Percentiles rank a stretch among this genome's conserved stretches.
These are phyloP conservation scores for Eustalomyia histrio DNA, from an alignment of 2,888 invertebrate species.

Conservation along the genomic window DNA sequence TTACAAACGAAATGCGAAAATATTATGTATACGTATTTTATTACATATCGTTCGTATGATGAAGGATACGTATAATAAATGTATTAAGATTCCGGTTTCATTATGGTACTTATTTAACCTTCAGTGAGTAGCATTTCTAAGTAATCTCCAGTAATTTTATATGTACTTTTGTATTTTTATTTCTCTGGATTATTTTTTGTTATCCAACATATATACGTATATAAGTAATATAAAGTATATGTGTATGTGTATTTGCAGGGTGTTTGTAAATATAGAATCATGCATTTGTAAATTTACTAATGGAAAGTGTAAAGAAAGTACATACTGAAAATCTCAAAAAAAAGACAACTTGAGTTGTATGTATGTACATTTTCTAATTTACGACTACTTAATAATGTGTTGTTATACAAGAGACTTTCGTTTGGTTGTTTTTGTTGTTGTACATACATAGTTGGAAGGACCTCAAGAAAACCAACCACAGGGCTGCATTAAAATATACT, in stretches of 20 bases:
- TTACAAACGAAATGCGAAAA: no score
- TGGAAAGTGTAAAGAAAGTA: constrained; percentile 1
- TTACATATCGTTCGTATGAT: no score
- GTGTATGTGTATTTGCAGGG: not conserved
- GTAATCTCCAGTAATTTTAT: not conserved
- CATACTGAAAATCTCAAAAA: not conserved
- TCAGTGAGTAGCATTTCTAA: not conserved
- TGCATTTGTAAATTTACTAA: not conserved
- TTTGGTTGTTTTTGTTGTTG: not conserved
- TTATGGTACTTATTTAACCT: not conserved
- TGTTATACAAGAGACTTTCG: constrained; percentile 1
- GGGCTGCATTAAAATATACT: not conserved
- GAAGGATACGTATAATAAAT: no score
- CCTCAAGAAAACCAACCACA: constrained; percentile 23
- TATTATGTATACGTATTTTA: no score
- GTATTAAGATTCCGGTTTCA: not conserved
- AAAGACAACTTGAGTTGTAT: not conserved
- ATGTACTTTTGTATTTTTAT: not conserved
- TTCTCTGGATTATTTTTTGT: not conserved
- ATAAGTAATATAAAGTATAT: no score
- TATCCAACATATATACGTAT: no score
- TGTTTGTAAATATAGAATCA: not conserved
- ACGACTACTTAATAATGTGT: constrained; percentile 30
- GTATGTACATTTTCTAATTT: constrained; percentile 33
- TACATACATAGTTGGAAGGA: not conserved